A percentile compares a stretch with the other conserved stretches of the same genome.
Evolutionary conservation across 2,888 invertebrate species (phyloP).

Genomic region (Arenicola marina): DNA sequence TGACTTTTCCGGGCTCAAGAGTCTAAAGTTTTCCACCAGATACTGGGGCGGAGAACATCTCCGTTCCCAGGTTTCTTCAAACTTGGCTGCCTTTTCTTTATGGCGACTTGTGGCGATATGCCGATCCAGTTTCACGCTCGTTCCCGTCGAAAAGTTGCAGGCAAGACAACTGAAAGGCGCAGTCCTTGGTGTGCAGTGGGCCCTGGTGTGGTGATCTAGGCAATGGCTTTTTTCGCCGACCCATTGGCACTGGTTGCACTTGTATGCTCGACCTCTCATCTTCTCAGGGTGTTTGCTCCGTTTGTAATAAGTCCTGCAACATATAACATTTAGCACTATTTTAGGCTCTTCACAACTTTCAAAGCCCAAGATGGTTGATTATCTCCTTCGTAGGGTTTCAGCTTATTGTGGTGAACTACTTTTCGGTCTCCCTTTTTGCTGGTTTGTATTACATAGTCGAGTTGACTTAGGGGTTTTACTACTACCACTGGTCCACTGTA

Average conservation of each 20-base stretch:
- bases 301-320: too few species aligned
- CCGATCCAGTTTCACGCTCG: not conserved
- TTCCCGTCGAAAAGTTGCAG: not conserved
- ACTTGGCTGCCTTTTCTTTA: not conserved
- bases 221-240: not conserved
- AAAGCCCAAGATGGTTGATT: not conserved
- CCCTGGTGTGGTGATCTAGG: not conserved
- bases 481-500: not conserved
- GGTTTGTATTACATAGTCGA: not conserved
- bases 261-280: too few species aligned
- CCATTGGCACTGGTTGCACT: not conserved
- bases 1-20: too few species aligned
- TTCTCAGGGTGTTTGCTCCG: too few species aligned
- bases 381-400: not conserved
- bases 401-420: not conserved
- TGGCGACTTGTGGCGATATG: not conserved
- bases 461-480: not conserved
- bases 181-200: not conserved
- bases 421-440: not conserved
- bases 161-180: not conserved
- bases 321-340: too few species aligned
- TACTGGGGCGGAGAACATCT: too few species aligned
- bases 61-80: too few species aligned
- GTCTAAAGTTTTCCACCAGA: too few species aligned
- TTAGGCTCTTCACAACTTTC: not conserved